Percentiles rank a stretch among this genome's conserved stretches.
Evolutionary conservation across 92 coral and sea anemone genomes (phyloP).

Genomic region (Zoanthus gigantus): DNA sequence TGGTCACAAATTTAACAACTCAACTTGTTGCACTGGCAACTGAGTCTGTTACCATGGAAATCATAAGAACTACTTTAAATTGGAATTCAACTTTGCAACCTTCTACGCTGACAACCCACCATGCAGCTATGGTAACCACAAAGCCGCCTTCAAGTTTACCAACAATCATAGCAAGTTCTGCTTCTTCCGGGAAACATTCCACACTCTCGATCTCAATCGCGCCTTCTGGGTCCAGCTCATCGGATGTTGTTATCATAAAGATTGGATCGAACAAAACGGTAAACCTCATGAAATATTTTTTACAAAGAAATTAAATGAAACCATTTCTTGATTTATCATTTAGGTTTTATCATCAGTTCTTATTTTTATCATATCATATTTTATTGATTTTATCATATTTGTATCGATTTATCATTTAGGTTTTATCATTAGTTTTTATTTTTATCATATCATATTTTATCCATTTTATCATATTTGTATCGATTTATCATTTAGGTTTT

Average conservation of each 20-base stretch:
- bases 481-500: no score
- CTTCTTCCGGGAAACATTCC: not conserved
- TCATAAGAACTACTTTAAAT: not conserved
- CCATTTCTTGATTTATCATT: no score
- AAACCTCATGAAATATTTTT: not conserved
- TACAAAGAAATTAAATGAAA: no score
- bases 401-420: no score
- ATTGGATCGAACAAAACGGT: conserved; percentile 29
- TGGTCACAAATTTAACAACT: not conserved
- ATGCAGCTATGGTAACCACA: not conserved
- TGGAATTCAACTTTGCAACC: not conserved
- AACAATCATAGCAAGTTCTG: not conserved
- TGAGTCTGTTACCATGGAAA: not conserved
- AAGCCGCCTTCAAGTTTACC: not conserved
- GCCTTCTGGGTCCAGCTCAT: not conserved
- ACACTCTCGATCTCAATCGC: not conserved
- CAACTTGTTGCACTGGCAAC: not conserved
- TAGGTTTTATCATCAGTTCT: no score
- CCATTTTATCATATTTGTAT: no score
- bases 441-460: no score
- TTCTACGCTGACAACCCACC: not conserved
- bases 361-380: no score
- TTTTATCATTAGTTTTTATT: no score
- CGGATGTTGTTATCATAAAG: not conserved
- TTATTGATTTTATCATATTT: no score